phyloP scores from a whole-genome alignment of 2,113 vertebrate species.

The Cervus canadensis region DNA sequence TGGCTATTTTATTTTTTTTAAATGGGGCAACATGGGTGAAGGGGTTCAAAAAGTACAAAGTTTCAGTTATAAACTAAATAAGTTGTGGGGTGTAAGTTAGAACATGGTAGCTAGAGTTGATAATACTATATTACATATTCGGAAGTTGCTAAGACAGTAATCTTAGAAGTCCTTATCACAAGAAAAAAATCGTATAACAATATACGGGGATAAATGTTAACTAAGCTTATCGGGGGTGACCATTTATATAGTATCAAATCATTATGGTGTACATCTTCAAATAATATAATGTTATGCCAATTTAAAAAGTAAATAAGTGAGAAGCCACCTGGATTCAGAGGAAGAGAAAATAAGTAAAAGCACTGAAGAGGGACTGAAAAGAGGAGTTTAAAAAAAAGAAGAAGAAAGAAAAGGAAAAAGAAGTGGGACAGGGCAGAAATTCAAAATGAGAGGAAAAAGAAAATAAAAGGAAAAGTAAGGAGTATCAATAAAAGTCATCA shows the following conservation, averaged over 20 bases:
- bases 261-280: neutral
- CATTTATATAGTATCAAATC: neutral
- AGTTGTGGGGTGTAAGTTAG: neutral
- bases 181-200: neutral
- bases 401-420: neutral
- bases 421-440: neutral
- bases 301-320: neutral
- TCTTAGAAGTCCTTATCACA: neutral
- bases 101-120: neutral
- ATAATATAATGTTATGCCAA: neutral
- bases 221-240: neutral
- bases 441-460: neutral
- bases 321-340: neutral
- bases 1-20: slow-evolving; percentile 74
- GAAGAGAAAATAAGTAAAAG: neutral
- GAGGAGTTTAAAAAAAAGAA: neutral
- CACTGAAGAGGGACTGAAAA: neutral
- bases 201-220: neutral
- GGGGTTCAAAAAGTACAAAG: neutral
- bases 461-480: neutral
- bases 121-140: neutral
- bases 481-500: neutral
- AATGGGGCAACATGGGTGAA: neutral
- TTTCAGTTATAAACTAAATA: neutral
- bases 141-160: neutral